Percentiles rank a stretch among this genome's conserved stretches.
phyloP scores from a whole-genome alignment of 1,140 invertebrate genomes.

The Drosophila neocordata region DNA sequence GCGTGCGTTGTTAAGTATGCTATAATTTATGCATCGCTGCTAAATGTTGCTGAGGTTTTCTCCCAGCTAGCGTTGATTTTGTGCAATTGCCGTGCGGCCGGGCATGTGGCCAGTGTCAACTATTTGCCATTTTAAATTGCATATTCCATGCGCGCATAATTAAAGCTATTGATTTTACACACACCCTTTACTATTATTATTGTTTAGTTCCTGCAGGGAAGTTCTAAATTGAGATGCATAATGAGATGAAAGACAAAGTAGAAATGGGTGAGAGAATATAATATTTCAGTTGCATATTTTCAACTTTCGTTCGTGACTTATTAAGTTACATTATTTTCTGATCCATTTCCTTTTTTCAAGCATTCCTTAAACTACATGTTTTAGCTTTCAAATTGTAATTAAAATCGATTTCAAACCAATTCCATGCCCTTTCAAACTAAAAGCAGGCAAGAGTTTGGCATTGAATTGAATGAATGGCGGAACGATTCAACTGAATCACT shows the following conservation, averaged over 20 bases:
- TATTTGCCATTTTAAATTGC: conserved; percentile 68
- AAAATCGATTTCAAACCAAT: conserved; percentile 7
- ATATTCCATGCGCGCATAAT: conserved; percentile 70
- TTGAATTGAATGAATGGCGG: conserved; percentile 15
- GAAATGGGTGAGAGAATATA: neutral
- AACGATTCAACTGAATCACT: conserved; percentile 4
- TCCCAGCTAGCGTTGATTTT: conserved; percentile 56
- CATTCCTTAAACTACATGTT: neutral
- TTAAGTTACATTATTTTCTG: too few species aligned
- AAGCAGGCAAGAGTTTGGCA: conserved; percentile 1
- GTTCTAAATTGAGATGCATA: conserved; percentile 2
- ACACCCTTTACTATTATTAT: neutral
- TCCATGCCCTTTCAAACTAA: conserved; percentile 4
- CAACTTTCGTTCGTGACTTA: neutral
- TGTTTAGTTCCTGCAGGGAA: conserved; percentile 1
- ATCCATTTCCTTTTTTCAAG: too few species aligned
- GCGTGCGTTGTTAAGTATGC: conserved; percentile 68
- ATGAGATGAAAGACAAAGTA: neutral
- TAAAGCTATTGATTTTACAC: conserved; percentile 61
- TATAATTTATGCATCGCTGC: conserved; percentile 76
- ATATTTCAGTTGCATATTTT: neutral
- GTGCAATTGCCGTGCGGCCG: conserved; percentile 51
- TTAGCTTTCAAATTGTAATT: conserved; percentile 18
- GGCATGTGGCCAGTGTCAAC: conserved; percentile 47
- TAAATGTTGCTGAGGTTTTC: conserved; percentile 72